Evolutionary conservation across 2,797 vertebrate genomes (phyloP).

Genomic region (Pachyuromys duprasi): DNA sequence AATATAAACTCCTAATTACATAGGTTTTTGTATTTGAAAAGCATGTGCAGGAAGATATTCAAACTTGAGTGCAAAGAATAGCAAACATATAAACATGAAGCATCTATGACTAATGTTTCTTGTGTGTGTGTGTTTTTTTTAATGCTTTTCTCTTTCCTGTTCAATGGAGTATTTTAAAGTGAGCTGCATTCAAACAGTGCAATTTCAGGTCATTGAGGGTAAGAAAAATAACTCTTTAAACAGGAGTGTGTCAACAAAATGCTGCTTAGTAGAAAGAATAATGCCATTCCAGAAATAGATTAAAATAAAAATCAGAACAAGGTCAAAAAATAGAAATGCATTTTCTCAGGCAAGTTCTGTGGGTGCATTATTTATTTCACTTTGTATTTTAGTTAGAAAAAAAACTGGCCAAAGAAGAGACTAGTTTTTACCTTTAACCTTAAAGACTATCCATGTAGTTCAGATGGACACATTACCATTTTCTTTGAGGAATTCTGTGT

Average conservation of each 20-base stretch:
- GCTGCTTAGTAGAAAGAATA: slow-evolving; percentile 50
- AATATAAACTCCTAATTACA: background rate
- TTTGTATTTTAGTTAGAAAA: slow-evolving; percentile 20
- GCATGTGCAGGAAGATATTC: background rate
- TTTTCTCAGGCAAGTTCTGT: background rate
- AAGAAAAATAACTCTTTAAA: slow-evolving; percentile 59
- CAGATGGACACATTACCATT: slow-evolving; percentile 55
- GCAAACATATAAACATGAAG: slow-evolving; percentile 22
- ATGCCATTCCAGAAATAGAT: slow-evolving; percentile 68
- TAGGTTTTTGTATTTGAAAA: background rate
- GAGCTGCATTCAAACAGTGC: background rate
- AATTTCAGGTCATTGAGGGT: slow-evolving; percentile 56
- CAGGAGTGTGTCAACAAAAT: slow-evolving; percentile 37
- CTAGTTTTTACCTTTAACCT: slow-evolving; percentile 41
- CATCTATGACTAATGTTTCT: background rate
- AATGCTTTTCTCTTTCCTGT: background rate
- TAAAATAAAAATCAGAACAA: slow-evolving; percentile 48
- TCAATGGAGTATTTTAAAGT: background rate
- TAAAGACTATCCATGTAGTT: slow-evolving; percentile 65
- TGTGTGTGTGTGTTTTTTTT: background rate
- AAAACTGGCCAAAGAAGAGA: slow-evolving; percentile 17
- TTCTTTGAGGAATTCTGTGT: slow-evolving; percentile 57
- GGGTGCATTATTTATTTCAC: background rate
- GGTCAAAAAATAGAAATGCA: background rate
- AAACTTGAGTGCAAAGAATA: background rate